Evolutionary conservation across 1,140 invertebrate species (phyloP).

Genomic region (Orius insidiosus): DNA sequence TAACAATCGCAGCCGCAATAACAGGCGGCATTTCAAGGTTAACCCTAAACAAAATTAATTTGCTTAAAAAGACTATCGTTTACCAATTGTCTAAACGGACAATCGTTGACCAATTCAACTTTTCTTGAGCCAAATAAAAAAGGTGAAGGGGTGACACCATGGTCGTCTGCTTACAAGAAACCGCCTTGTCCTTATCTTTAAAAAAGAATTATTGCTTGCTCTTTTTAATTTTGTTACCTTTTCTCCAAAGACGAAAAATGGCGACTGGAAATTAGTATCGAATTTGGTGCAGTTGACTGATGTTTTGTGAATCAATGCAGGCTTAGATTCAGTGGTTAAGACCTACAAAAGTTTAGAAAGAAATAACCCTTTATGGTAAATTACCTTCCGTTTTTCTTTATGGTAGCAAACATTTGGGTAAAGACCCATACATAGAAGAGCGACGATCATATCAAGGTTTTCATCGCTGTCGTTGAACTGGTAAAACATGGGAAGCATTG

Average conservation of each 20-base stretch:
- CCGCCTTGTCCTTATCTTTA: constrained; percentile 77
- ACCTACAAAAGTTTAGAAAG: too few relatives aligned
- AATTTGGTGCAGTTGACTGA: constrained; percentile 87
- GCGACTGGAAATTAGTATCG: constrained; percentile 73
- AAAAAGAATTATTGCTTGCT: too few relatives aligned
- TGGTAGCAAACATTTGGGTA: constrained; percentile 95
- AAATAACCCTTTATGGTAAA: too few relatives aligned
- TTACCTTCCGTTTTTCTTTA: constrained; percentile 87
- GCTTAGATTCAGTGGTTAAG: constrained; percentile 84
- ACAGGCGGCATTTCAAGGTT: constrained; percentile 69
- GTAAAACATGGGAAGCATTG: constrained; percentile 51
- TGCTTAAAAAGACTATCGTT: too few relatives aligned
- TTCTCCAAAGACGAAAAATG: constrained; percentile 95
- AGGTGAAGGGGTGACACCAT: constrained; percentile 92
- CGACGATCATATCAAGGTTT: constrained; percentile 68
- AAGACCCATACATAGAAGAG: constrained; percentile 71
- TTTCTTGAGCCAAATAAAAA: constrained; percentile 80
- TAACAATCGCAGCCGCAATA: constrained; percentile 64
- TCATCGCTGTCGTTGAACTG: constrained; percentile 59
- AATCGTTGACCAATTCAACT: constrained; percentile 42
- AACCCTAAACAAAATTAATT: constrained; percentile 38
- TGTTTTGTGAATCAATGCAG: constrained; percentile 87
- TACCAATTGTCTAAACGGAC: constrained; percentile 72
- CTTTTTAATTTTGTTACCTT: too few relatives aligned
- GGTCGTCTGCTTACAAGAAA: constrained; percentile 94